These are phyloP conservation scores for Lucilia cuprina DNA, from an alignment of 1,140 invertebrate species.

Conservation along the genomic window DNA sequence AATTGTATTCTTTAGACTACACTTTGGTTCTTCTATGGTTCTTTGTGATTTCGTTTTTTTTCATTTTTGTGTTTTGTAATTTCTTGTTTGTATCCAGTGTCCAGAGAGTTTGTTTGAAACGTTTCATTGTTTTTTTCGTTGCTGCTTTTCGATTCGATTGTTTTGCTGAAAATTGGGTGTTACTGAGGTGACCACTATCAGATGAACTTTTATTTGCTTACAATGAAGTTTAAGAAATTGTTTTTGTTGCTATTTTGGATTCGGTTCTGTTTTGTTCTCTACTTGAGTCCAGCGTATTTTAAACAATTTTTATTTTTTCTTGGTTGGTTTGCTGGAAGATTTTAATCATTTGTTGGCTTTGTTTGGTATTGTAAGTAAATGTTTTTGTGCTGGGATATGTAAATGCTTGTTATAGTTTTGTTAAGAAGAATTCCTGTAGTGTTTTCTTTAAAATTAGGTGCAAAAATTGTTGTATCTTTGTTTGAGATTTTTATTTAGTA, in stretches of 20 bases:
- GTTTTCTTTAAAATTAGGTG: not conserved
- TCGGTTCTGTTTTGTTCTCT: not conserved
- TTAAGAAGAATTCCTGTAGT: not conserved
- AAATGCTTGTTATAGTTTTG: not conserved
- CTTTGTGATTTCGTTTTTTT: not conserved
- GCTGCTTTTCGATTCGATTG: not conserved
- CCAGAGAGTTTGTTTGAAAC: not conserved
- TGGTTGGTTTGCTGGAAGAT: not conserved
- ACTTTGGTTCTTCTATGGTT: not conserved
- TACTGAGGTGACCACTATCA: slow-evolving; percentile 27
- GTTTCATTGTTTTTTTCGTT: not conserved
- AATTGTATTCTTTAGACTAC: not conserved
- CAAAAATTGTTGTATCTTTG: not conserved
- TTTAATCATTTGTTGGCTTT: not conserved
- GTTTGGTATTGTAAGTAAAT: not conserved
- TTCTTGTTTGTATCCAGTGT: not conserved
- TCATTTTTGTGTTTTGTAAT: not conserved
- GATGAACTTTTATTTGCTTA: slow-evolving; percentile 31
- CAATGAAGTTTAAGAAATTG: slow-evolving; percentile 25
- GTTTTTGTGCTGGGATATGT: not conserved
- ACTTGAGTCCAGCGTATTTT: too few species aligned
- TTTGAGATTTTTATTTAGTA: not conserved
- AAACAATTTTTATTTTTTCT: not conserved
- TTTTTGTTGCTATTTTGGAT: not conserved
- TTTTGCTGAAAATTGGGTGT: slow-evolving; percentile 24